Evolutionary conservation across 2,113 vertebrate species (phyloP), one percentile per base, ranked within the genome.

Genomic region (Aplodontia rufa): DNA sequence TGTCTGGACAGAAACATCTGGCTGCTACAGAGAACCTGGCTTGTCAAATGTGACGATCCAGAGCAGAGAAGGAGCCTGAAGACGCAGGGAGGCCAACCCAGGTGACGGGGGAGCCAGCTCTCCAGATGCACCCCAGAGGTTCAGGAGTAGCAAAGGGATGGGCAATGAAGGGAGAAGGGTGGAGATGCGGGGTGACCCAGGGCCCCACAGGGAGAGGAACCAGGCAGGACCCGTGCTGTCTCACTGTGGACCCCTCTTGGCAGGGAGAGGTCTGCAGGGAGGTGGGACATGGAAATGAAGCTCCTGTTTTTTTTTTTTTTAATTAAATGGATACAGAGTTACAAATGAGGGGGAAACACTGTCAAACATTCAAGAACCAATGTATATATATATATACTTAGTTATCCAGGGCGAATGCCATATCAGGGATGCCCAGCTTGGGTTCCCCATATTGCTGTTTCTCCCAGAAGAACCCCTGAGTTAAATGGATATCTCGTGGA

Each of bases 171-270:
- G 55, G 75, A 13, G 60, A 30, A 6, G 22, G 82, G 40, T 66
- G 6, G 5, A 20, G 69, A 11, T 8, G 0, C 0, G n/a, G 28
- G 1, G 12, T 6, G 51, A 37, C 4, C 8, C 6, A 3, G 86
- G 26, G 26, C n/a, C n/a, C n/a, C n/a, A n/a, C 16, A 26, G 24
- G 19, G 28, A 6, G 45, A 62, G 10, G 42, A 8, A 5, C 42
- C 30, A 14, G 1, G 17, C 9, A 14, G 68, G 49, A 71, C 24
- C 28, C 0, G 0, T n/a, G 53, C 9, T 8, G 8, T 26, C 13
- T 13, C 10, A 9, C 28, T 24, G 53, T 45, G 22, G 81, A 13
- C 30, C 40, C 49, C n/a, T n/a, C n/a, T n/a, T n/a, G n/a, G n/a
- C n/a, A n/a, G n/a, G n/a, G n/a, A n/a, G n/a, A n/a, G n/a, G n/a